Evolutionary conservation across 2,113 vertebrate genomes (phyloP), one percentile per base, ranked within the genome.

Genomic region (Epinephelus moara): DNA sequence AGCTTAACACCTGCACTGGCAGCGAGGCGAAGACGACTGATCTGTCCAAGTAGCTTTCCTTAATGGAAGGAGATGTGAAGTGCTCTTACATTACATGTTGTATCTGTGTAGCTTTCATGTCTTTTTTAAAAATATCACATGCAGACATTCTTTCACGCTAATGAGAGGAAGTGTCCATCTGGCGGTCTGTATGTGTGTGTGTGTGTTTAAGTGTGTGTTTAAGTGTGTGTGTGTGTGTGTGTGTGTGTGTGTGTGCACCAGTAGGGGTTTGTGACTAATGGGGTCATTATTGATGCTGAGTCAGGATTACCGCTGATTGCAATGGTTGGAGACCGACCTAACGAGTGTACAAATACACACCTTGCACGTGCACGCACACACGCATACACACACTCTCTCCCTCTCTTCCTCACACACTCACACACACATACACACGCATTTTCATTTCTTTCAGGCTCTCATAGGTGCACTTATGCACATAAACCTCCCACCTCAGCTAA

Each of bases 281-380:
- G 90, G 91, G 93, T 94, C 93, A 91, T 94, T 93, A 94, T 92
- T 93, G 90, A 92, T 94, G 94, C 94, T 94, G 92, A 94, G 91
- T 94, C 94, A 93, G 93, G 91, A 90, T 86, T 93, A 91, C 90
- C 25, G 87, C 93, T 94, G 93, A 94, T 92, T 93, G 91, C 86
- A 52, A 80, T 87, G 90, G 90, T 85, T 91, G 92, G 91, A 91
- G 90, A 87, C 87, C 90, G 3, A 91, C 76, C 83, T 92, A 91
- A 93, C 81, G 89, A 94, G 89, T 83, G 70, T 60, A 71, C 63
- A 89, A 66, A 85, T 53, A 80, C 68, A 81, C 79, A 66, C 70
- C 56, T 37, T 63, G 80, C 78, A 60, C 53, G 57, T 9, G 18
- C 27, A 55, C 7, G 0, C 62, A 74, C 68, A 19, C 42, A 13